A percentile compares a stretch with the other conserved stretches of the same genome.
These are phyloP conservation scores for Dyspetes luteomarginatus DNA, from an alignment of 2,888 invertebrate genomes.

Conservation along the genomic window DNA sequence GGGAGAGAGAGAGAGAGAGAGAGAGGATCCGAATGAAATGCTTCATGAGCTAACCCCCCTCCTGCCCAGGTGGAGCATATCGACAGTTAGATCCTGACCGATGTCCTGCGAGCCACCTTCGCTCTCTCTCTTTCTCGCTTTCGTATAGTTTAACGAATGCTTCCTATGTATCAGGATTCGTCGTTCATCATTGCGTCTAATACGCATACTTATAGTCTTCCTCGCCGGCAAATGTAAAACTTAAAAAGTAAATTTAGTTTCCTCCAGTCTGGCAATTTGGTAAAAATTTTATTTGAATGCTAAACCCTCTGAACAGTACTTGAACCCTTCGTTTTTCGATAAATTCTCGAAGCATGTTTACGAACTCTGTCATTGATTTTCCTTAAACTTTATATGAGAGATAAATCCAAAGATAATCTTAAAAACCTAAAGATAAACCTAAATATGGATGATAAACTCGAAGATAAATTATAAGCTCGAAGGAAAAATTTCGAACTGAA, in stretches of 20 bases:
- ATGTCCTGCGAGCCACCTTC: conserved; percentile 73
- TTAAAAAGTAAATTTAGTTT: conserved; percentile 13
- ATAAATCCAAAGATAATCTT: too few relatives aligned
- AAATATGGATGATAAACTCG: too few relatives aligned
- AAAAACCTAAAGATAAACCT: too few relatives aligned
- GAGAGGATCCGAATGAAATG: conserved; percentile 72
- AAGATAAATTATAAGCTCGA: too few relatives aligned
- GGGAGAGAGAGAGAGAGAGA: conserved; percentile 65
- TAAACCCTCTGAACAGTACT: too few relatives aligned
- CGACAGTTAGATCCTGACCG: conserved; percentile 82
- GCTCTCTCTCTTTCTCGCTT: background rate
- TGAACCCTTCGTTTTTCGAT: too few relatives aligned
- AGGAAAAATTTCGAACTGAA: too few relatives aligned
- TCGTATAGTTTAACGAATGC: background rate
- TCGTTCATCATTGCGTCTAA: conserved; percentile 48
- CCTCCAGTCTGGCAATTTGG: too few relatives aligned
- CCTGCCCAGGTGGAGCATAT: conserved; percentile 72
- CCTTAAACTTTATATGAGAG: too few relatives aligned
- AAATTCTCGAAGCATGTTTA: too few relatives aligned
- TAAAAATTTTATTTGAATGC: too few relatives aligned
- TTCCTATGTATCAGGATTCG: conserved; percentile 50
- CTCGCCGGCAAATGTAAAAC: conserved; percentile 21
- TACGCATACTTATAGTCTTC: conserved; percentile 36
- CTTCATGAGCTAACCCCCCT: conserved; percentile 61
- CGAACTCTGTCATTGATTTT: too few relatives aligned